Evolutionary conservation across 2,888 invertebrate species (phyloP), one percentile per base, ranked within the genome.

Genomic region (Agrilus cyanescens): DNA sequence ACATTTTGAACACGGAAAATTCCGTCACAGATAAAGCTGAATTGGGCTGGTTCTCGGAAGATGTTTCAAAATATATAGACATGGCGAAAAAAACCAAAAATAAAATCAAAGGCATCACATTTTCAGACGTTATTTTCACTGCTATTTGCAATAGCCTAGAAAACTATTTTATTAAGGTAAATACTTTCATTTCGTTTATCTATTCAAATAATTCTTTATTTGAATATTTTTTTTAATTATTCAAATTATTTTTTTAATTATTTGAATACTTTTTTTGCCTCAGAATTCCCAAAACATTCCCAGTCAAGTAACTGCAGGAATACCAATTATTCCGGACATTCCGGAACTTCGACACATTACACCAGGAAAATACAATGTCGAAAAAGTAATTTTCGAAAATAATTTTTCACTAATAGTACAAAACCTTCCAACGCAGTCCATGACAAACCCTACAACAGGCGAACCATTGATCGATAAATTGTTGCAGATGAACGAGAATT

Each of bases 281-380:
- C 13, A 43, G 43, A 33, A 43, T 16, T 34, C 38, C 8, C 4
- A 5, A 1, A 4, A 10, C 7, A 7, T n/a, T 38, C 43, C 43
- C 3, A 10, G 12, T 3, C 13, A 38, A 12, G 5, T 32, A 14
- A 18, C 20, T 4, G 5, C 8, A 4, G 18, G 12, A n/a, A 18
- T 30, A 12, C 40, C 33, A 20, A 13, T 39, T 1, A 33, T 40
- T 10, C 25, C 25, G 10, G 2, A 8, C 25, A 25, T 25, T 10
- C 25, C 25, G 8, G 25, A 25, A 20, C 36, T 57, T 62, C 31
- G 53, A 66, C 60, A 63, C 70, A 4, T 73, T 74, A 51, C 70
- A 69, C 50, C 70, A 69, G 57, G 57, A 73, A 34, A 63, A 74
- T 47, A 69, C 67, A 45, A 57, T 66, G 45, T 53, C 69, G 4